These are phyloP conservation scores for Notospermus geniculatus DNA, from an alignment of 1,140 invertebrate species.

Conservation along the genomic window DNA sequence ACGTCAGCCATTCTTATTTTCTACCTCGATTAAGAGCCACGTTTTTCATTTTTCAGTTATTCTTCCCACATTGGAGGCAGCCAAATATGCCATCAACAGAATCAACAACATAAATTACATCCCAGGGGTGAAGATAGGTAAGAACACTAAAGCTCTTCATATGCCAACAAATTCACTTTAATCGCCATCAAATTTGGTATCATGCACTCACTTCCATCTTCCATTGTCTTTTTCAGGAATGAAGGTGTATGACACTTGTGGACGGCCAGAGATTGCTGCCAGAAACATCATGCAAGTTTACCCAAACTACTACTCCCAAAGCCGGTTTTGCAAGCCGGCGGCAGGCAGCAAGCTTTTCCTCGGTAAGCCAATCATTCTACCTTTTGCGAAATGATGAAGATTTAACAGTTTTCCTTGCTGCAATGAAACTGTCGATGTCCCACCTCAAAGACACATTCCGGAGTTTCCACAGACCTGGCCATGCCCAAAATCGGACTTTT, in stretches of 20 bases:
- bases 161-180: too few species aligned
- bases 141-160: too few species aligned
- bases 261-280: slow-evolving; percentile 24
- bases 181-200: neutral
- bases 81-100: slow-evolving; percentile 57
- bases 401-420: too few species aligned
- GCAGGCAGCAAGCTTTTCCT: slow-evolving; percentile 29
- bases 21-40: slow-evolving; percentile 4
- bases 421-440: neutral
- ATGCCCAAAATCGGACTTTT: too few species aligned
- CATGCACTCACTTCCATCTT: neutral
- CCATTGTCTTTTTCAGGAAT: slow-evolving; percentile 34
- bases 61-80: slow-evolving; percentile 57
- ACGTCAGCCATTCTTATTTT: too few species aligned
- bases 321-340: slow-evolving; percentile 23
- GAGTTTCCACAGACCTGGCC: too few species aligned
- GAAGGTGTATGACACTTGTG: slow-evolving; percentile 38
- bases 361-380: too few species aligned
- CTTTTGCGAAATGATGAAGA: too few species aligned
- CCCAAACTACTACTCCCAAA: slow-evolving; percentile 27
- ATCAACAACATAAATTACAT: slow-evolving; percentile 50
- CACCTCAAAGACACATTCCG: too few species aligned
- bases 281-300: slow-evolving; percentile 28
- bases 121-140: slow-evolving; percentile 48
- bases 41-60: slow-evolving; percentile 31